Evolutionary conservation across 2,888 invertebrate genomes (phyloP).

Genomic region (Sphecodes monilicornis): DNA sequence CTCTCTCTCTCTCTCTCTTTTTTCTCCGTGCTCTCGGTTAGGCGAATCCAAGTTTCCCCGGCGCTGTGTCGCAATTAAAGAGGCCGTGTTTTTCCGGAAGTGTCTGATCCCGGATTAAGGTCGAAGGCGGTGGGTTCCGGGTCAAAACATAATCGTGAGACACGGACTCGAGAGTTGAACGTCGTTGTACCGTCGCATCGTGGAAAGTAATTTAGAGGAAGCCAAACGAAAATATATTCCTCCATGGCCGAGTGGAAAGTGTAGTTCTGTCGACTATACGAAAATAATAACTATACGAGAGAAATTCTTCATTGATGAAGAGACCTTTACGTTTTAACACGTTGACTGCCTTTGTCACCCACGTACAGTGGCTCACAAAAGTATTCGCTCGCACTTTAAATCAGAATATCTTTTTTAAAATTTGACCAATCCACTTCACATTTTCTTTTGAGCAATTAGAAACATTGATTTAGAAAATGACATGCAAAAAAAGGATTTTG

Average conservation of each 20-base stretch:
- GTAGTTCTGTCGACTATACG: background rate
- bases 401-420: too few relatives aligned
- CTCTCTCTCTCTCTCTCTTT: background rate
- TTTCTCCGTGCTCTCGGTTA: background rate
- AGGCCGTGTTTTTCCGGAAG: constrained; percentile 44
- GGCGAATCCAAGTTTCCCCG: constrained; percentile 29
- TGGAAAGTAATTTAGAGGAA: background rate
- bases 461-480: too few relatives aligned
- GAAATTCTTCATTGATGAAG: too few relatives aligned
- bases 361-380: too few relatives aligned
- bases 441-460: too few relatives aligned
- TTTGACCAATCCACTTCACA: too few relatives aligned
- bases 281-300: background rate
- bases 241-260: background rate
- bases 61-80: constrained; percentile 37
- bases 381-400: too few relatives aligned
- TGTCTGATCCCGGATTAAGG: constrained; percentile 57
- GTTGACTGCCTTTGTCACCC: too few relatives aligned
- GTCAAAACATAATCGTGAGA: constrained; percentile 43
- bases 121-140: constrained; percentile 44
- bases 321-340: too few relatives aligned
- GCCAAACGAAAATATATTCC: background rate
- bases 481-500: too few relatives aligned
- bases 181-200: background rate
- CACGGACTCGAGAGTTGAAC: background rate